Base-by-base conservation (phyloP, 2,888 invertebrate genomes). In the Ophioninae sp. region DNA sequence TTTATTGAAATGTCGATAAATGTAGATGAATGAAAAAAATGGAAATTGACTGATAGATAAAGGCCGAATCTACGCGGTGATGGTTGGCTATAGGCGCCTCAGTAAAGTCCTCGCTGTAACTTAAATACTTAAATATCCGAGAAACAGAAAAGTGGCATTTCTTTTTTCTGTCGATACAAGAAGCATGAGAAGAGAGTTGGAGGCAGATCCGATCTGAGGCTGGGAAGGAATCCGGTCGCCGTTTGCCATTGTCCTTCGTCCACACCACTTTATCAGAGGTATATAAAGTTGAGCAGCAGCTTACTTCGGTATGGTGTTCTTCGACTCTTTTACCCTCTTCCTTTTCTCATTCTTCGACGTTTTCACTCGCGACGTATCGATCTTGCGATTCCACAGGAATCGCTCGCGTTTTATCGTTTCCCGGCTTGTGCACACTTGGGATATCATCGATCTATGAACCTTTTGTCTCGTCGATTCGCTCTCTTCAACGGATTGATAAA, bases 221-320 rank as follows among this genome's bases (percentile, higher is more conserved):
- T 85, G 81, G 76, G 64, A 81, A 83, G 85, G 85, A 83, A 84
- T 85, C 84, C 85, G 77, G 81, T 85, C 82, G 82, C 84, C 69
- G 77, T 79, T 84, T 79, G 79, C 84, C 79, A 85, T 85, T 85
- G 85, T 85, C 81, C 83, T 77, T 83, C 79, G 81, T 79, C 76
- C 72, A 69, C 20, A 79, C 64, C 58, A 68, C 67, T 72, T 59
- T 61, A 61, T 61, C 63, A 75, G 65, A 44, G 63, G 44, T 51
- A 68, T 64, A 61, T 75, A 78, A 67, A 78, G 69, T 76, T 23
- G 39, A 67, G n/a, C 51, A 44, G 82, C 79, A 73, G 76, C 84
- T 82, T 82, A 79, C 82, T 51, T 77, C 68, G 68, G 67, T 69
- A 59, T 44, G 64, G 67, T 82, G 79, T 79, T 79, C 71, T 72